Conservation (phyloP, 2,113 vertebrate species). For the Podilymbus podiceps region DNA sequence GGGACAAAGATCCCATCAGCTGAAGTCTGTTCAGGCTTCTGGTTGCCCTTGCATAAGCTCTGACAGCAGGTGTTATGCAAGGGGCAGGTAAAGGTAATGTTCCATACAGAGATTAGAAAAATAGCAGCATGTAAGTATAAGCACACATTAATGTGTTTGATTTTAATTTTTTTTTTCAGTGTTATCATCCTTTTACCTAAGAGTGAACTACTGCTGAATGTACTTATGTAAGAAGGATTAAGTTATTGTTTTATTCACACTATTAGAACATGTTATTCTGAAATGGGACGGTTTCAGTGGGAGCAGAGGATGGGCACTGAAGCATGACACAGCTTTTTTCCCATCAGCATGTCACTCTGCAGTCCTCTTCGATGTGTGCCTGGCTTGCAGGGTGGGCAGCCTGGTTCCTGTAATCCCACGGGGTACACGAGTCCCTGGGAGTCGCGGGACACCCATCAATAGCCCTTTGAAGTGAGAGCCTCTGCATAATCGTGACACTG, state of each 20-base stretch:
- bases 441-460: neutral
- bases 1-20: neutral
- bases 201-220: neutral
- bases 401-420: rapidly evolving
- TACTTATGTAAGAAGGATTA: neutral
- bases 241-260: neutral
- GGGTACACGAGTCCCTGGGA: rapidly evolving
- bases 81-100: neutral
- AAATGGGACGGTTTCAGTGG: neutral
- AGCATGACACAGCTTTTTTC: neutral
- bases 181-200: neutral
- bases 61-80: neutral
- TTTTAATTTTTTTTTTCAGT: neutral
- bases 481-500: neutral
- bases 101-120: neutral
- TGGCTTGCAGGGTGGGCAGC: neutral
- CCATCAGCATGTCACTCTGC: rapidly evolving
- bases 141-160: neutral
- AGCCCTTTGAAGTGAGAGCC: neutral
- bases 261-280: neutral
- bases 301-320: neutral
- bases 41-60: neutral
- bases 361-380: rapidly evolving
- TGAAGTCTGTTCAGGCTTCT: neutral
- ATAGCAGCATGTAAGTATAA: neutral